Conservation (phyloP, 2,113 vertebrate species). For the Entelurus aequoreus region DNA sequence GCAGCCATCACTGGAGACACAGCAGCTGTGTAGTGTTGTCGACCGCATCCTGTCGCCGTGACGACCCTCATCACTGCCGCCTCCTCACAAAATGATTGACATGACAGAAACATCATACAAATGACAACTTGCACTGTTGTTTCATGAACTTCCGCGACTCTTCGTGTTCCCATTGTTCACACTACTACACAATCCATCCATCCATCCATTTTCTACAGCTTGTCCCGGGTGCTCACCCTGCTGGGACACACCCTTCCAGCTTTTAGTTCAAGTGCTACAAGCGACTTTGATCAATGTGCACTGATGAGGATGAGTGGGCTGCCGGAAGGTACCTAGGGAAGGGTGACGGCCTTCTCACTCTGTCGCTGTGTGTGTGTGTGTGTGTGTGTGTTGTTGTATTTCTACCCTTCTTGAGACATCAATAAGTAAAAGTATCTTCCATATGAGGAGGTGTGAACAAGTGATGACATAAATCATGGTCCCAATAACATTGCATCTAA, state of each 20-base stretch:
- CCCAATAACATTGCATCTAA: no score
- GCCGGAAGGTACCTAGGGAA: conserved; percentile 42
- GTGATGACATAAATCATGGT: no score
- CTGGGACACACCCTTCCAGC: conserved; percentile 2
- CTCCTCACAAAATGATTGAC: not conserved
- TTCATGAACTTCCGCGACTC: not conserved
- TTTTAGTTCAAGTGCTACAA: conserved; percentile 54
- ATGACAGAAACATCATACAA: not conserved
- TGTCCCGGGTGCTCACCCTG: conserved; percentile 34
- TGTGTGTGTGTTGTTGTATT: not conserved
- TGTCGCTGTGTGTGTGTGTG: conserved; percentile 12
- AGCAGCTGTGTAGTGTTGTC: conserved; percentile 48
- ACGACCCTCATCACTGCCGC: conserved; percentile 1
- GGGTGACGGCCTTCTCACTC: conserved; percentile 31
- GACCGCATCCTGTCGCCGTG: conserved; percentile 37
- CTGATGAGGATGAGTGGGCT: conserved; percentile 62
- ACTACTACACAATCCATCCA: not conserved
- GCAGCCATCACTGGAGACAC: conserved; percentile 51
- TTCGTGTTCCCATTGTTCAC: not conserved
- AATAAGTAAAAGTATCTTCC: no score
- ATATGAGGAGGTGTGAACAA: no score
- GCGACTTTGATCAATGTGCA: conserved; percentile 59
- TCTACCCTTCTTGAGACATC: no score
- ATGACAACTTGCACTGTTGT: not conserved
- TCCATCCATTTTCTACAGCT: not conserved